A percentile compares a stretch with the other conserved stretches of the same genome.
Evolutionary conservation across 2,797 vertebrate genomes (phyloP).

Genomic region (Smutsia temminckii): DNA sequence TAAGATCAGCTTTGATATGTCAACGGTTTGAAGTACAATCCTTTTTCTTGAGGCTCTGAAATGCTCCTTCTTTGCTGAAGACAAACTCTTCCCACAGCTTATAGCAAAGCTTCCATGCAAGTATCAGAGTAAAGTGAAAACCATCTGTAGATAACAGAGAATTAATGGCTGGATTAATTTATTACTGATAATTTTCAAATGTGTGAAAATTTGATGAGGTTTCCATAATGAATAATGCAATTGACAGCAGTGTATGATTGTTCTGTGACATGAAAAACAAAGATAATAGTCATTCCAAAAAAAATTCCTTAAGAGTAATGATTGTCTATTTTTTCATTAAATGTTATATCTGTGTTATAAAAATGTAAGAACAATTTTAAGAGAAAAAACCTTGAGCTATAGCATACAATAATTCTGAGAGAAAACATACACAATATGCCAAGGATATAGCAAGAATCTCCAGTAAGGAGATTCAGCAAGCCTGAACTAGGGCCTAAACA

Average conservation of each 20-base stretch:
- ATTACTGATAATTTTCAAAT: background rate
- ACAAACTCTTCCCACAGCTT: background rate
- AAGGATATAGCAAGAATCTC: background rate
- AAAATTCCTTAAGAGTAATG: background rate
- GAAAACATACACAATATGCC: background rate
- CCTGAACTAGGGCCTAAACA: background rate
- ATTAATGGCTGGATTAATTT: background rate
- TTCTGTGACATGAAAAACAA: conserved; percentile 16
- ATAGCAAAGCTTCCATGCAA: background rate
- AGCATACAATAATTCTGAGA: background rate
- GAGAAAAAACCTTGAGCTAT: background rate
- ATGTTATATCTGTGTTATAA: background rate
- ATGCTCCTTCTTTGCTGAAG: background rate
- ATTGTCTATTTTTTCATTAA: conserved; percentile 15
- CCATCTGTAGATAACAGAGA: background rate
- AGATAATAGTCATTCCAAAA: background rate
- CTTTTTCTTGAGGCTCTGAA: background rate
- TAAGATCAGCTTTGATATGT: background rate
- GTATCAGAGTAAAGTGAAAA: background rate
- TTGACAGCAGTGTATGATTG: background rate
- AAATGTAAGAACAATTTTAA: background rate
- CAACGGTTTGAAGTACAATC: background rate
- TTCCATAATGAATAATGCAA: background rate
- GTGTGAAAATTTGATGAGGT: background rate
- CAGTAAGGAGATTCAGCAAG: background rate